A percentile compares a stretch with the other conserved stretches of the same genome.
These are phyloP conservation scores for Microvelia longipes DNA, from an alignment of 1,140 invertebrate species.

Conservation along the genomic window DNA sequence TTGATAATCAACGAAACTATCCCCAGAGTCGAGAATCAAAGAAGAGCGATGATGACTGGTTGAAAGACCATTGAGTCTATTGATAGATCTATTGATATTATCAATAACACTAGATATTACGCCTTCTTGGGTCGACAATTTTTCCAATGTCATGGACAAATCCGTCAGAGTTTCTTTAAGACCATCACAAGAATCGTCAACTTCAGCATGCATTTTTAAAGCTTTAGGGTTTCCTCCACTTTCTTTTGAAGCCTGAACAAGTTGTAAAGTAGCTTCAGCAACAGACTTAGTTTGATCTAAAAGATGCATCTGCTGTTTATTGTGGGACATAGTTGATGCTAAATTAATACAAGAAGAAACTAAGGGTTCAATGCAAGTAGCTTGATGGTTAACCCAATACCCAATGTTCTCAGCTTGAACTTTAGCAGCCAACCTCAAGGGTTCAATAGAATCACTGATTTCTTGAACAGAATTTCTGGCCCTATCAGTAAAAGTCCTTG, in stretches of 20 bases:
- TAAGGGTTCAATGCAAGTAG: slow-evolving; percentile 69
- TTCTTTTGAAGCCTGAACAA: slow-evolving; percentile 75
- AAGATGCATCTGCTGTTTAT: slow-evolving; percentile 71
- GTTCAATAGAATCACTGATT: slow-evolving; percentile 63
- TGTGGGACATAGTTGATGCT: slow-evolving; percentile 79
- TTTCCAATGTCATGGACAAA: slow-evolving; percentile 61
- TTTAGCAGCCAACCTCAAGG: slow-evolving; percentile 64
- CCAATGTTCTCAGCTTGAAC: slow-evolving; percentile 86
- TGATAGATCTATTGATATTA: slow-evolving; percentile 71
- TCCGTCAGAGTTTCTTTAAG: slow-evolving; percentile 69
- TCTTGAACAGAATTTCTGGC: slow-evolving; percentile 57
- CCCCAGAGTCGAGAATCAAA: slow-evolving; percentile 23
- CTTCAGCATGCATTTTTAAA: slow-evolving; percentile 54
- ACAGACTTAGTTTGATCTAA: slow-evolving; percentile 90
- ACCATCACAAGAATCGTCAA: slow-evolving; percentile 65
- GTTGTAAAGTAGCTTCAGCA: slow-evolving; percentile 70
- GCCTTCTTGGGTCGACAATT: slow-evolving; percentile 71
- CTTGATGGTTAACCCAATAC: slow-evolving; percentile 67
- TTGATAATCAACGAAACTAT: slow-evolving; percentile 88
- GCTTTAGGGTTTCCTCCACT: slow-evolving; percentile 85
- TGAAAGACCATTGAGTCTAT: slow-evolving; percentile 53
- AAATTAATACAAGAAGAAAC: slow-evolving; percentile 66
- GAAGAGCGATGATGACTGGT: slow-evolving; percentile 25
- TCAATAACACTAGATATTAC: slow-evolving; percentile 76
- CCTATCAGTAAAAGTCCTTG: slow-evolving; percentile 68